Base-by-base conservation (phyloP, 2,888 invertebrate species). In the Leptopterna dolabrata region DNA sequence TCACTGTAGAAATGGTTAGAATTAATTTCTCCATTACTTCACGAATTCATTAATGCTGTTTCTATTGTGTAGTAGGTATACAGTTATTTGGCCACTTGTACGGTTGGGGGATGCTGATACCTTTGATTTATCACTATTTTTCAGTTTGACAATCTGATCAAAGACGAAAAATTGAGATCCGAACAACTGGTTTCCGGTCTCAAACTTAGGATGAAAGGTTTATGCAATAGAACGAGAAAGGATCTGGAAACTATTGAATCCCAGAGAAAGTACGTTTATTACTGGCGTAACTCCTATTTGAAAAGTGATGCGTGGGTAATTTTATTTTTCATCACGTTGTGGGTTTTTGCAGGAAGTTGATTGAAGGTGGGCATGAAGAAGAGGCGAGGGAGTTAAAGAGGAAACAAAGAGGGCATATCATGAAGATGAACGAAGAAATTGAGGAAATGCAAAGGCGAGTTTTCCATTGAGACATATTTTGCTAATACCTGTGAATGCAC, bases 341-440 rank as follows among this genome's bases (percentile, higher is more conserved):
- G 51, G 51, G n/a, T n/a, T 51, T 51, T n/a, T 63, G 87, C 88
- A 93, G 93, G 89, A 92, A 92, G 90, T 92, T 93, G 43, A 92
- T 93, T 86, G 92, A 94, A 89, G 93, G 93, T 81, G 94, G 94
- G 0, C 92, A 93, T 80, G 92, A 93, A 36, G 92, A 93, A 71
- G 92, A 93, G 90, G 93, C 94, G 87, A 93, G 94, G 0, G 91
- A 94, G 0, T 93, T 95, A 36, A 94, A 94, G 90, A 95, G 95
- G 91, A 95, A 94, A 89, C 95, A 95, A 91, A 92, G 95, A 88
- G 95, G 94, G 0, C 92, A 95, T 87, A 91, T 95, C 87, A 91
- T 95, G 87, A 94, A 94, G 91, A 92, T 95, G 89, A 94, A 95
- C 90, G 94, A 95, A 90, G 95, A 95, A 90, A 93, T 94, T 90